Conservation (phyloP, 2,888 invertebrate genomes). For the Ichneumoninae sp. region DNA sequence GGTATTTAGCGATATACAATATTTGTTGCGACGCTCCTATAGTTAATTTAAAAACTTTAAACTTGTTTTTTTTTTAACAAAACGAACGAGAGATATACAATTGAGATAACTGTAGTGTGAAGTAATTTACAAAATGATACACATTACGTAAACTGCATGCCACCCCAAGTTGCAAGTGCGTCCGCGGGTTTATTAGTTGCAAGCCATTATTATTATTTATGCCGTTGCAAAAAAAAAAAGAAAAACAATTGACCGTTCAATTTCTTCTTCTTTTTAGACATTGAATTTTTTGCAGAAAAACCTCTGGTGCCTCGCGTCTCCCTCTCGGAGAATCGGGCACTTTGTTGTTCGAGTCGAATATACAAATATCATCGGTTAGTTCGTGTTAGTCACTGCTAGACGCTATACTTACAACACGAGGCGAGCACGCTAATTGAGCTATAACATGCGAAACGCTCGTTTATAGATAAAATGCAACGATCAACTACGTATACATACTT, state of each 20-base stretch:
- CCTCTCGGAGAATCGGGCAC: constrained; percentile 21
- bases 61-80: constrained; percentile 31
- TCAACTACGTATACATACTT: constrained; percentile 55
- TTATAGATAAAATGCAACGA: constrained; percentile 48
- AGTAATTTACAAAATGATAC: constrained; percentile 82
- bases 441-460: constrained; percentile 75
- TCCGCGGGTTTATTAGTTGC: constrained; percentile 78
- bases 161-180: constrained; percentile 82
- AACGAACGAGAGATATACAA: constrained; percentile 81
- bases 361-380: constrained; percentile 64
- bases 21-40: constrained; percentile 72
- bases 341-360: constrained; percentile 4
- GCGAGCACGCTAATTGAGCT: constrained; percentile 75
- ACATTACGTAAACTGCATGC: constrained; percentile 78
- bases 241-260: neutral
- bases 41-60: constrained; percentile 55
- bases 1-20: constrained; percentile 69
- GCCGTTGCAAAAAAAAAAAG: constrained; percentile 21
- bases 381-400: constrained; percentile 80
- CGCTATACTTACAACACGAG: constrained; percentile 82
- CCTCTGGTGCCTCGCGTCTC: neutral
- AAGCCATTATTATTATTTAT: constrained; percentile 71
- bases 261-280: constrained; percentile 17
- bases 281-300: neutral
- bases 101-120: constrained; percentile 68